phyloP scores from a whole-genome alignment of 2,113 vertebrate species.

The Numenius arquata region DNA sequence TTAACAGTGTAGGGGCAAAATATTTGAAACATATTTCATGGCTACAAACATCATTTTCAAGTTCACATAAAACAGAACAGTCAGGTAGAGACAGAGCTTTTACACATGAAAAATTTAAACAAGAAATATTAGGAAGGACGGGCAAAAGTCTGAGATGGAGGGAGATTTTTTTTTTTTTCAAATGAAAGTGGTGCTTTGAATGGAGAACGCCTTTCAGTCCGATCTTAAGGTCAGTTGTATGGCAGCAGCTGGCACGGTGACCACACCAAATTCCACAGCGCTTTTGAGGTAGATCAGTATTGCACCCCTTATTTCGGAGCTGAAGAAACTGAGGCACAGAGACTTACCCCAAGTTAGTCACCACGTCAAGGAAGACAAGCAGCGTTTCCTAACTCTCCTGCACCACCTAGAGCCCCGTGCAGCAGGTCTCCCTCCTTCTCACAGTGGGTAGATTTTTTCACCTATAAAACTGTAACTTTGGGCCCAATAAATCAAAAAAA shows the following conservation, averaged over 20 bases:
- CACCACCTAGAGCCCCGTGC: conserved; percentile 39
- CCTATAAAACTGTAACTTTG: not conserved
- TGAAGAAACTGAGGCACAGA: conserved; percentile 9
- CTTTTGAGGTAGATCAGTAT: not conserved
- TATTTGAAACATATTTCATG: not conserved
- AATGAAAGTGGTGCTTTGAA: not conserved
- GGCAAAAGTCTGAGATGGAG: not conserved
- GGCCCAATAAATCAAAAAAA: not conserved
- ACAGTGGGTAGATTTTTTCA: not conserved
- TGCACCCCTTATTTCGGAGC: not conserved
- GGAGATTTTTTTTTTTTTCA: not conserved
- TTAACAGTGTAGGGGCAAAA: not conserved
- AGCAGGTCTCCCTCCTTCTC: not conserved
- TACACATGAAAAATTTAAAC: not conserved
- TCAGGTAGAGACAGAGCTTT: not conserved
- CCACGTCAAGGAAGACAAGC: not conserved
- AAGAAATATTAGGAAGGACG: not conserved
- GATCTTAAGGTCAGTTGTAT: not conserved
- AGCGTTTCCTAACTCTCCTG: conserved; percentile 37
- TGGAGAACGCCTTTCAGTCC: not conserved
- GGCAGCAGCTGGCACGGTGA: not conserved
- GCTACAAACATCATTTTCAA: not conserved
- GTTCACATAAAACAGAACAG: not conserved
- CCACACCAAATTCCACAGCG: not conserved
- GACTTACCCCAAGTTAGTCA: not conserved